phyloP scores from a whole-genome alignment of 2,888 invertebrate genomes.

The Agrypnus murinus region DNA sequence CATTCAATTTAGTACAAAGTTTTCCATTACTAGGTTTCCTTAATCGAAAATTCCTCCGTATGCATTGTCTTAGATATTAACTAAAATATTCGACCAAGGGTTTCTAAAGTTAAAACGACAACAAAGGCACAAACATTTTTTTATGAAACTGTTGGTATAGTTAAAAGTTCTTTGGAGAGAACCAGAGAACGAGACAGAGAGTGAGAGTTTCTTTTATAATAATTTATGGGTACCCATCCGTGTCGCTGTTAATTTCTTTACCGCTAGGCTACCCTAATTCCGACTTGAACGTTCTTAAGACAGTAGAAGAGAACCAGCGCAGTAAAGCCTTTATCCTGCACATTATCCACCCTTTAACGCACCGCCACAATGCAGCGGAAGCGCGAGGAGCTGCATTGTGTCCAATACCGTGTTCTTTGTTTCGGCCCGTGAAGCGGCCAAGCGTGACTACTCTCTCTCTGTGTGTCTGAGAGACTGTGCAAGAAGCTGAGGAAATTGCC shows the following conservation, averaged over 20 bases:
- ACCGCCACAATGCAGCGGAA: slow-evolving; percentile 71
- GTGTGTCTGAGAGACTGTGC: slow-evolving; percentile 60
- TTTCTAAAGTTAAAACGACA: too few relatives aligned
- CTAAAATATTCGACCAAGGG: too few relatives aligned
- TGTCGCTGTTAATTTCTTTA: slow-evolving; percentile 61
- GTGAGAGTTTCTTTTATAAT: slow-evolving; percentile 47
- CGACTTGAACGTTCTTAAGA: slow-evolving; percentile 55
- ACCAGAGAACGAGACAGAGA: too few relatives aligned
- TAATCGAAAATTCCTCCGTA: too few relatives aligned
- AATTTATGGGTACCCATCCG: slow-evolving; percentile 53
- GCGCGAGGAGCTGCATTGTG: slow-evolving; percentile 71
- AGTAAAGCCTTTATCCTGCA: slow-evolving; percentile 64
- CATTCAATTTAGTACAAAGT: too few relatives aligned
- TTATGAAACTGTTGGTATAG: slow-evolving; percentile 29
- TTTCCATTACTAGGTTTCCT: too few relatives aligned
- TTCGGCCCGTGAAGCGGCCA: slow-evolving; percentile 67
- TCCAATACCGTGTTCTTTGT: slow-evolving; percentile 68
- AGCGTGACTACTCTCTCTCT: too few relatives aligned
- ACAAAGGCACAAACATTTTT: slow-evolving; percentile 3
- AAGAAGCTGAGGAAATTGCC: slow-evolving; percentile 69
- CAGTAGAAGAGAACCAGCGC: slow-evolving; percentile 54
- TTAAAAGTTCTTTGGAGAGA: slow-evolving; percentile 43
- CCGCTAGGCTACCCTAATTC: slow-evolving; percentile 53
- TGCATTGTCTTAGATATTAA: too few relatives aligned
- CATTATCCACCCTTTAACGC: slow-evolving; percentile 72